Evolutionary conservation across 2,113 vertebrate genomes (phyloP).

Genomic region (Condylura cristata): DNA sequence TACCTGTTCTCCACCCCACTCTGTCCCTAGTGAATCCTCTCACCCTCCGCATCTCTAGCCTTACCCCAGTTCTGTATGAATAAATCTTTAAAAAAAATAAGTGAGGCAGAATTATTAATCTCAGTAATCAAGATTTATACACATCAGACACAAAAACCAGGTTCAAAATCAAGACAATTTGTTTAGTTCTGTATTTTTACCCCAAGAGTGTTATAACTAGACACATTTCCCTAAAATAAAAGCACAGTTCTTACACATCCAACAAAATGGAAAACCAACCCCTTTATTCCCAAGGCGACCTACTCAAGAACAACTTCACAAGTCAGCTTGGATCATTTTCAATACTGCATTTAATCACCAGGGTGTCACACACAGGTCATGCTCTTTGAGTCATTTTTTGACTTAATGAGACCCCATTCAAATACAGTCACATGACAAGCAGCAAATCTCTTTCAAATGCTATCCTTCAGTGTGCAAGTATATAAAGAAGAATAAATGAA

Average conservation of each 20-base stretch:
- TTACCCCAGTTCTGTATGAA: no score
- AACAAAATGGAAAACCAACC: constrained; percentile 23
- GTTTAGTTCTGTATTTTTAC: constrained; percentile 39
- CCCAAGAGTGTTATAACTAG: not conserved
- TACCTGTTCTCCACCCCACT: no score
- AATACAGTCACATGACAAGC: not conserved
- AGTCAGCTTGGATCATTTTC: not conserved
- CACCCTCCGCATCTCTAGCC: no score
- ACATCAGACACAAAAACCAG: not conserved
- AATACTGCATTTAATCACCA: not conserved
- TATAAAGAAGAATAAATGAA: no score
- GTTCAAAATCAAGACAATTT: not conserved
- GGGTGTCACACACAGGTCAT: not conserved
- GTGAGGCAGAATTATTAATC: not conserved
- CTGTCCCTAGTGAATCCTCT: no score
- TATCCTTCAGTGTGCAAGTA: no score
- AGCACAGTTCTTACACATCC: not conserved
- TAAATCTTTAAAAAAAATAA: not conserved
- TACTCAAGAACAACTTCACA: not conserved
- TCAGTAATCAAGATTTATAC: not conserved
- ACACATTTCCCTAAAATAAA: constrained; percentile 36
- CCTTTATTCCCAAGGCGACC: constrained; percentile 3
- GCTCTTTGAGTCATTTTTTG: not conserved
- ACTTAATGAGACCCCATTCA: not conserved
- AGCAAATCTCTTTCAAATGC: no score